phyloP scores from a whole-genome alignment of 1,140 invertebrate genomes.

The Temnothorax curvispinosus region DNA sequence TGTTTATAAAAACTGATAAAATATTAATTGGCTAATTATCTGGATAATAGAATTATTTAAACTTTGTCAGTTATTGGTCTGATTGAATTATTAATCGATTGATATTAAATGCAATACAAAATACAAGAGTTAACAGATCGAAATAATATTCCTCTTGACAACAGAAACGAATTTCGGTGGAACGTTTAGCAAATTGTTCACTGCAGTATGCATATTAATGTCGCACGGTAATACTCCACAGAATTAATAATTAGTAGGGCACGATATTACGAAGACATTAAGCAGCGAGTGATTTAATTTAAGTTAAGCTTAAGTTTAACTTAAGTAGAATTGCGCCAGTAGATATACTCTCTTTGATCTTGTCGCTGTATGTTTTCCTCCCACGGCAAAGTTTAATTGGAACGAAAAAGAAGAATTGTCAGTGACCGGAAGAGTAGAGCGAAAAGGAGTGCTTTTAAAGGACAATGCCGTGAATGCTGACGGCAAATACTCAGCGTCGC shows the following conservation, averaged over 20 bases:
- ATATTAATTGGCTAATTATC: neutral
- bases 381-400: neutral
- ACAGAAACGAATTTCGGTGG: neutral
- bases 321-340: neutral
- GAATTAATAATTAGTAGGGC: neutral
- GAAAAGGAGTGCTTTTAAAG: conserved; percentile 32
- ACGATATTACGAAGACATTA: neutral
- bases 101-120: neutral
- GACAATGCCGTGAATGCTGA: conserved; percentile 12
- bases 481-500: neutral
- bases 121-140: neutral
- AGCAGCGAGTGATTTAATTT: neutral
- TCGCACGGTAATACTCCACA: neutral
- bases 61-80: neutral
- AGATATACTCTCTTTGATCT: neutral
- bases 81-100: neutral
- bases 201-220: neutral
- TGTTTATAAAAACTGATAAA: no score
- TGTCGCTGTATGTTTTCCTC: neutral
- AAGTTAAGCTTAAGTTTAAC: neutral
- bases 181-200: neutral
- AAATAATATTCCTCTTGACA: neutral
- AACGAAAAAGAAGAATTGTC: neutral
- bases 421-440: neutral
- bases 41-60: neutral